Conservation (phyloP, 2,113 vertebrate species). For the Spermophilus dauricus region DNA sequence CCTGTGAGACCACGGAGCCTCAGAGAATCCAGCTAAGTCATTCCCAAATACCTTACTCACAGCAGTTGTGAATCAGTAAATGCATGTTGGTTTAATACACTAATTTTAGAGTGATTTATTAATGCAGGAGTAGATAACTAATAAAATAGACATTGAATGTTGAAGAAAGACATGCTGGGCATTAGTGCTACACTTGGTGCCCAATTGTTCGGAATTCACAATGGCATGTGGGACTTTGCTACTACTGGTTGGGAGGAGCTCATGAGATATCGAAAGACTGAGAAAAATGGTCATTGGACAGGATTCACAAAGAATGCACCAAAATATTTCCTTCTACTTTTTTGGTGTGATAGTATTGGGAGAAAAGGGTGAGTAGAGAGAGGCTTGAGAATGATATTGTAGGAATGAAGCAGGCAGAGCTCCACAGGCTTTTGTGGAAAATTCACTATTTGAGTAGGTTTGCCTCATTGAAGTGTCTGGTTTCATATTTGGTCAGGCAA, state of each 20-base stretch:
- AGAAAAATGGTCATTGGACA: neutral
- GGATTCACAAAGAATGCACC: neutral
- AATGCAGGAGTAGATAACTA: neutral
- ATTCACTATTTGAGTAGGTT: neutral
- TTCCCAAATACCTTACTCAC: neutral
- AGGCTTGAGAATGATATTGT: neutral
- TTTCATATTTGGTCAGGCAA: neutral
- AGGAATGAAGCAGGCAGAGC: neutral
- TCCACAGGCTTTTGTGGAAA: neutral
- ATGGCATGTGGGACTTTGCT: neutral
- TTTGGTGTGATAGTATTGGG: neutral
- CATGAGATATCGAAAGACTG: neutral
- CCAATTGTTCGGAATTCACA: neutral
- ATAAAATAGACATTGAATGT: neutral
- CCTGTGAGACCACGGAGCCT: too few relatives aligned
- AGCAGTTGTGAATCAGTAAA: neutral
- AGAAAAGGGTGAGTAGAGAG: neutral
- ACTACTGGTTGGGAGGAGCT: neutral
- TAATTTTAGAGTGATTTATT: neutral
- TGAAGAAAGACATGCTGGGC: neutral
- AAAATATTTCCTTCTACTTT: neutral
- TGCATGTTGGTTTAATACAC: neutral
- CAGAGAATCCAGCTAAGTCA: neutral
- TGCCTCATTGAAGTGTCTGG: neutral
- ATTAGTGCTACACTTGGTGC: neutral